phyloP scores from a whole-genome alignment of 2,888 invertebrate genomes.

The Dascillus cervinus region DNA sequence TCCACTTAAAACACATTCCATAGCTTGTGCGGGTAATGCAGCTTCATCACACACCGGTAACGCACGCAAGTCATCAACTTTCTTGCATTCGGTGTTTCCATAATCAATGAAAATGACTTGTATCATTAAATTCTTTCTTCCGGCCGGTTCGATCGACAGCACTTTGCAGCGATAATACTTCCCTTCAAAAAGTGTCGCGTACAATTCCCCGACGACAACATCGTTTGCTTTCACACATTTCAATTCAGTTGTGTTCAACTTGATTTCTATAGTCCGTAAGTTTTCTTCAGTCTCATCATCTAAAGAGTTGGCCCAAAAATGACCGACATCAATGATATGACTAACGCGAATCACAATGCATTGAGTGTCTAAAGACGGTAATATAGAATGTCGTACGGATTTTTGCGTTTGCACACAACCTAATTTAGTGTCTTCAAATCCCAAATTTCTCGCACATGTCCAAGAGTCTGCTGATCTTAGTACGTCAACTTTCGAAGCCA shows the following conservation, averaged over 20 bases:
- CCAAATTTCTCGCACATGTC: slow-evolving; percentile 23
- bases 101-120: slow-evolving; percentile 74
- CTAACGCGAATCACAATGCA: slow-evolving; percentile 49
- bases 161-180: slow-evolving; percentile 54
- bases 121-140: slow-evolving; percentile 32
- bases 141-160: slow-evolving; percentile 37
- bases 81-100: slow-evolving; percentile 54
- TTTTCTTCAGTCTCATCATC: slow-evolving; percentile 41
- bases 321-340: slow-evolving; percentile 55
- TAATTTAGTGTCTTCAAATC: slow-evolving; percentile 9
- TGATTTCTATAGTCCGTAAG: slow-evolving; percentile 8
- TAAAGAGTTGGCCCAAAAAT: slow-evolving; percentile 60
- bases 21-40: slow-evolving; percentile 51
- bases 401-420: too few relatives aligned
- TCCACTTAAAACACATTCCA: slow-evolving; percentile 64
- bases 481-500: slow-evolving; percentile 43
- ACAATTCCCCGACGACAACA: slow-evolving; percentile 44
- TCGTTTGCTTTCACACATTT: slow-evolving; percentile 25
- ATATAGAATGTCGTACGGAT: slow-evolving; percentile 38
- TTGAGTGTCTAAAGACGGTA: slow-evolving; percentile 54
- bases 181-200: slow-evolving; percentile 51
- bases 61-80: slow-evolving; percentile 42
- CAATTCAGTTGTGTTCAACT: slow-evolving; percentile 21
- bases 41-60: slow-evolving; percentile 27
- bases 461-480: slow-evolving; percentile 16